These are phyloP conservation scores for Phoebastria nigripes DNA, from an alignment of 2,797 vertebrate species.

Conservation along the genomic window DNA sequence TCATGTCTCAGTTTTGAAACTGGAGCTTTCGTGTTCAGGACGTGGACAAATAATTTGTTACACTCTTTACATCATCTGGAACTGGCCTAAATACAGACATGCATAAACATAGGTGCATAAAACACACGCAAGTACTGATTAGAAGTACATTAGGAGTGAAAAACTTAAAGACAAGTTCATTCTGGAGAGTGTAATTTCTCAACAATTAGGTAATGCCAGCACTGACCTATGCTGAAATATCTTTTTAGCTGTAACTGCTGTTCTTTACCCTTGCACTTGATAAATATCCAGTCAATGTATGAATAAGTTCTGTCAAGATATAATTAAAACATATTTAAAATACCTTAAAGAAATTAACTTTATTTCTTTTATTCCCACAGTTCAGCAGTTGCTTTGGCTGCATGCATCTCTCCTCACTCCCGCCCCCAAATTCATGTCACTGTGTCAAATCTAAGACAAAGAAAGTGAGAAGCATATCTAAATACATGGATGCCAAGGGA, in stretches of 20 bases:
- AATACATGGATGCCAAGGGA: conserved; percentile 42
- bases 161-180: background rate
- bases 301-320: background rate
- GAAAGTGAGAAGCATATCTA: conserved; percentile 32
- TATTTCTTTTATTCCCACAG: background rate
- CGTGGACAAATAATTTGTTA: background rate
- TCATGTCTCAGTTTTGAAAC: background rate
- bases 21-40: background rate
- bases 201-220: background rate
- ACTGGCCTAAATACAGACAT: background rate
- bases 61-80: background rate
- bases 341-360: background rate
- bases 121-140: background rate
- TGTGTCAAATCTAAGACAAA: conserved; percentile 35
- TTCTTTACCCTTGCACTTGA: background rate
- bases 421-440: background rate
- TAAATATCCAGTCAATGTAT: background rate
- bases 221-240: background rate
- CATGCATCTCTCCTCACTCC: background rate
- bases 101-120: background rate
- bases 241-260: background rate
- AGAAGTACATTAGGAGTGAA: background rate
- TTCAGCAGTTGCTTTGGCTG: background rate
- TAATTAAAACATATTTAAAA: background rate
- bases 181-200: background rate